Percentiles rank a stretch among this genome's conserved stretches.
Conservation (phyloP, 2,888 invertebrate species). For the Troides oblongomaculatus region DNA sequence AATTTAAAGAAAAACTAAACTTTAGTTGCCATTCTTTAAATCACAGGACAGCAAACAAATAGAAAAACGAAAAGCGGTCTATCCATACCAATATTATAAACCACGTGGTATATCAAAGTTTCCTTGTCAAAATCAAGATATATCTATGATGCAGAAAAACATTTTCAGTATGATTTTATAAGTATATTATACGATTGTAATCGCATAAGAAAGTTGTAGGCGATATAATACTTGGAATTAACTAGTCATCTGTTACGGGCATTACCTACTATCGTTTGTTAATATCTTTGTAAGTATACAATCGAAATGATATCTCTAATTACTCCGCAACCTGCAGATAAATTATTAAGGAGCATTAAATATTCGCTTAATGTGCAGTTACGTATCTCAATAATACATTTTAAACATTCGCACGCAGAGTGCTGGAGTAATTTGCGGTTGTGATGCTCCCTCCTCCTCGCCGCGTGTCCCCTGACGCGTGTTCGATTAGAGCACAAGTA, state of each 20-base stretch:
- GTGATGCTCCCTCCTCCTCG: conserved; percentile 50
- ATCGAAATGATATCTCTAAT: conserved; percentile 16
- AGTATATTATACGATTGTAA: no score
- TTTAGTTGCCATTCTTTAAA: no score
- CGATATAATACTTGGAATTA: not conserved
- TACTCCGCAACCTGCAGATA: conserved; percentile 19
- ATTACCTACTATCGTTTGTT: not conserved
- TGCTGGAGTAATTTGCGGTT: conserved; percentile 74
- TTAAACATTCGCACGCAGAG: conserved; percentile 73
- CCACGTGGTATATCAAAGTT: not conserved
- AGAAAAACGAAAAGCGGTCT: no score
- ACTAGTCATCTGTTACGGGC: not conserved
- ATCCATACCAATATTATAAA: no score
- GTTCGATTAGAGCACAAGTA: conserved; percentile 79
- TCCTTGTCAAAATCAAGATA: no score
- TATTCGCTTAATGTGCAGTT: conserved; percentile 51
- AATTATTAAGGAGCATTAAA: conserved; percentile 58
- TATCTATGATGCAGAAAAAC: no score
- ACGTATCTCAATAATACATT: conserved; percentile 68
- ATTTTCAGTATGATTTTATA: no score
- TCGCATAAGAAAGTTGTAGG: not conserved
- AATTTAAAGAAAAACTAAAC: not conserved
- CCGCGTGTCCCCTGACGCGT: conserved; percentile 68
- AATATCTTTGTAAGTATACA: conserved; percentile 12
- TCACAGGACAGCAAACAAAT: no score